Evolutionary conservation across 2,113 vertebrate genomes (phyloP).

Genomic region (Equus quagga): DNA sequence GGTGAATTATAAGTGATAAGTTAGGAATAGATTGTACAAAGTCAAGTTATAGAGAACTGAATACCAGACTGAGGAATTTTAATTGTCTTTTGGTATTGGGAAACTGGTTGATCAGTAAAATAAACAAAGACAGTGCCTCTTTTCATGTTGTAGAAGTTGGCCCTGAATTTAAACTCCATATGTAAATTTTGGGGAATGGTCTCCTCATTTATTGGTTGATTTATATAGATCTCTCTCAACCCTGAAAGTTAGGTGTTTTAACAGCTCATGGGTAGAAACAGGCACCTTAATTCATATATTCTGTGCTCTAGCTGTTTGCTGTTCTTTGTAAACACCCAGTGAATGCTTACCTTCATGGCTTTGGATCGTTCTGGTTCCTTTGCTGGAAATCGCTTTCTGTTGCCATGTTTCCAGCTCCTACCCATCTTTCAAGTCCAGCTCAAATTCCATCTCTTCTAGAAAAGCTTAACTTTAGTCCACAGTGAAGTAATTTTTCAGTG

Average conservation of each 20-base stretch:
- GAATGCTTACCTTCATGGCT: not conserved
- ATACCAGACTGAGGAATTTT: not conserved
- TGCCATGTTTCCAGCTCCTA: not conserved
- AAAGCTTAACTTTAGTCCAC: not conserved
- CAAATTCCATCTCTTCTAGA: not conserved
- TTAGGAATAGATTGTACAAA: not conserved
- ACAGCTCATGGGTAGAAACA: not conserved
- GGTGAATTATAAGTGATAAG: not conserved
- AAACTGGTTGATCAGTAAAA: not conserved
- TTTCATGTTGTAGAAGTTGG: not conserved
- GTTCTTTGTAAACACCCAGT: not conserved
- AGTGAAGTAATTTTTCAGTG: slow-evolving; percentile 12
- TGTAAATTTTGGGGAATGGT: not conserved
- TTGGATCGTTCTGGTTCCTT: not conserved
- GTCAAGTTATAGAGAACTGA: not conserved
- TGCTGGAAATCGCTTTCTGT: not conserved
- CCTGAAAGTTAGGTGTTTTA: not conserved
- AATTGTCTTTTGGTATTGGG: slow-evolving; percentile 22
- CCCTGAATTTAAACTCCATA: not conserved
- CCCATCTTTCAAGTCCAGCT: not conserved
- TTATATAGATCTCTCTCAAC: not conserved
- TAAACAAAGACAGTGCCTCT: not conserved
- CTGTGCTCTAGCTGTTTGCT: not conserved
- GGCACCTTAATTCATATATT: not conserved
- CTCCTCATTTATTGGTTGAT: not conserved